Evolutionary conservation across 2,797 vertebrate species (phyloP), one percentile per base, ranked within the genome.

Genomic region (Sebastes trivittatus): DNA sequence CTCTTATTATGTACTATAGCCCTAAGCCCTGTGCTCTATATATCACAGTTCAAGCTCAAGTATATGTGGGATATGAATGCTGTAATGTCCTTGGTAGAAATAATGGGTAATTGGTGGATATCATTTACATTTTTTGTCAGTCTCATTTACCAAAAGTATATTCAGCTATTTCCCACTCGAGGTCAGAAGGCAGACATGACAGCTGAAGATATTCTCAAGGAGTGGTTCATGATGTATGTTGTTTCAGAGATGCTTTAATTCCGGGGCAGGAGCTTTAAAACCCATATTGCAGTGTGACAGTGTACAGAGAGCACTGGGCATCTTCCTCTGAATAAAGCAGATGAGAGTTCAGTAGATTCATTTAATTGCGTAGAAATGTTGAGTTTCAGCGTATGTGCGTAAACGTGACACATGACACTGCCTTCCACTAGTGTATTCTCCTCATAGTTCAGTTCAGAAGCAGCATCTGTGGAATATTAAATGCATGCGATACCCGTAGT

Each of bases 51-150:
- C 36, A 77, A 60, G 54, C 64, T 71, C 2, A 11, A 29, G 14
- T 52, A 16, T 34, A 71, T 59, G 27, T 58, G 22, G 32, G 23
- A 36, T 63, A 76, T 52, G 30, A 77, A 81, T 55, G 32, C 22
- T 55, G 22, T 30, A 59, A 59, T 46, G 32, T 68, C 13, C 27
- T 34, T 58, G 30, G 60, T 73, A 72, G 63, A 83, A 87, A 83
- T 66, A 58, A 18, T 42, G 23, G 63, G 75, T 84, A 85, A 84
- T 80, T 82, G 80, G 68, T 65, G 32, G 32, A 68, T 68, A 75
- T 75, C 36, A 78, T 86, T 81, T 81, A 34, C n/a, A 66, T 82
- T 82, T 81, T 82, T 74, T 79, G 38, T 75, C 70, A 83, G 62
- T 62, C 38, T 32, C 27, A 75, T 78, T 68, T 75, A 64, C 32